Base-by-base conservation (phyloP, 1,140 invertebrate species). In the Oscheius sp. region DNA sequence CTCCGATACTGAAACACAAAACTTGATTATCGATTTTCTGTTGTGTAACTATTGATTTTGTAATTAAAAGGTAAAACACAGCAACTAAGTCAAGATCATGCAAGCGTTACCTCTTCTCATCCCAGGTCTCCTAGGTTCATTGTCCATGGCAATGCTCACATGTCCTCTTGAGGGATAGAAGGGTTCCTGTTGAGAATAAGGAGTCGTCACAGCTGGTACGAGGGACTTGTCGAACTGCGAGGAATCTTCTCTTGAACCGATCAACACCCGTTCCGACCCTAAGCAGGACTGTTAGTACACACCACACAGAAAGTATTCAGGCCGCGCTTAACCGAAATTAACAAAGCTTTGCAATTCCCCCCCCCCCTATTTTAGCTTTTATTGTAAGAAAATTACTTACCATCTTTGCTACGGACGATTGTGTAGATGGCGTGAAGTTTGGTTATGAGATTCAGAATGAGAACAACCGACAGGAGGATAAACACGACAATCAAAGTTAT, bases 401-500 rank as follows among this genome's bases (percentile, higher is more conserved):
- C 72, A 26, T 74, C 65, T 29, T 28, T 35, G n/a, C 65, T 34
- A 42, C 38, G 68, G 38, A 76, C 58, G 10, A 75, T 38, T 7
- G 63, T 70, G 58, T 80, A 83, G 49, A 81, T 77, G 36, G 79
- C 78, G 42, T 82, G 81, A 2, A 75, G 58, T 67, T 79, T 78
- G 20, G 80, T 83, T 23, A 74, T 58, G 23, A 81, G 68, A 63
- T 77, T 80, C 15, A 81, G 79, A 36, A 82, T 32, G n/a, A 81
- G 74, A 23, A 81, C 52, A 38, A 81, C 62, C 42, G 81, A 83
- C 20, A 81, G 66, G 34, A 81, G 67, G 38, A 81, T 73, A 29
- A 81, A 74, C n/a, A 81, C 80, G 28, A 80, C 63, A 29, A 81
- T 81, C 15, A 81, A 62, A n/a, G 81, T 81, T 23, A 81, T 78